These are phyloP conservation scores for Gymnarchus niloticus DNA, from an alignment of 2,113 vertebrate genomes.

Conservation along the genomic window DNA sequence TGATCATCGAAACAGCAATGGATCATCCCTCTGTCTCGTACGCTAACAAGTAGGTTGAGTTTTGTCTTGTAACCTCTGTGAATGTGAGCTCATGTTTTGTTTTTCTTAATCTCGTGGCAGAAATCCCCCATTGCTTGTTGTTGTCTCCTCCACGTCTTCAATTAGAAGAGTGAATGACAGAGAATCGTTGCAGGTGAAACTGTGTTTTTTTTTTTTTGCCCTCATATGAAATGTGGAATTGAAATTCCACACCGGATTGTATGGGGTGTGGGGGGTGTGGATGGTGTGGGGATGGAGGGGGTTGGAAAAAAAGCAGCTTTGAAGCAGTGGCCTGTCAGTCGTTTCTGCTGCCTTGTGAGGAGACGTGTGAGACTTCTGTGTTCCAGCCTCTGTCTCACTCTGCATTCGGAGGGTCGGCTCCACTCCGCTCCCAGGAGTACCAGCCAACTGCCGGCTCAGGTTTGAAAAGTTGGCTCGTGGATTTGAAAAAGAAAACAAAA, in stretches of 20 bases:
- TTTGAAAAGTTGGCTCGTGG: conserved; percentile 61
- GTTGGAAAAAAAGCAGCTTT: conserved; percentile 48
- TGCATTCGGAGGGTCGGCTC: conserved; percentile 38
- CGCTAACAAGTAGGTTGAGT: neutral
- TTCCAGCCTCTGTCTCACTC: conserved; percentile 33
- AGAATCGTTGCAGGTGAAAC: conserved; percentile 43
- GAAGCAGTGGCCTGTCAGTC: conserved; percentile 62
- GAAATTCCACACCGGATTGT: conserved; percentile 61
- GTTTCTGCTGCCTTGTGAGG: conserved; percentile 49
- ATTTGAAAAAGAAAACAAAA: conserved; percentile 55
- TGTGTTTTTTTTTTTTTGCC: conserved; percentile 34
- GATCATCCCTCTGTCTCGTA: neutral
- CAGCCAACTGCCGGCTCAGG: conserved; percentile 52
- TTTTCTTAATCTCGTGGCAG: conserved; percentile 29
- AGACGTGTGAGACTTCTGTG: conserved; percentile 53
- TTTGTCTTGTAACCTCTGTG: neutral
- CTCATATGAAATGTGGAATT: conserved; percentile 48
- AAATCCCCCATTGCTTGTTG: conserved; percentile 31
- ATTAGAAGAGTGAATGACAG: conserved; percentile 44
- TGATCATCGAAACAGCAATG: neutral
- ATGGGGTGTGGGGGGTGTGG: conserved; percentile 37
- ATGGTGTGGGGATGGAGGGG: neutral
- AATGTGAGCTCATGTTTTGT: neutral
- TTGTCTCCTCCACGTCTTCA: conserved; percentile 49
- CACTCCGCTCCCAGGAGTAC: conserved; percentile 56